Evolutionary conservation across 2,888 invertebrate genomes (phyloP).

Genomic region (Drosophila conformis): DNA sequence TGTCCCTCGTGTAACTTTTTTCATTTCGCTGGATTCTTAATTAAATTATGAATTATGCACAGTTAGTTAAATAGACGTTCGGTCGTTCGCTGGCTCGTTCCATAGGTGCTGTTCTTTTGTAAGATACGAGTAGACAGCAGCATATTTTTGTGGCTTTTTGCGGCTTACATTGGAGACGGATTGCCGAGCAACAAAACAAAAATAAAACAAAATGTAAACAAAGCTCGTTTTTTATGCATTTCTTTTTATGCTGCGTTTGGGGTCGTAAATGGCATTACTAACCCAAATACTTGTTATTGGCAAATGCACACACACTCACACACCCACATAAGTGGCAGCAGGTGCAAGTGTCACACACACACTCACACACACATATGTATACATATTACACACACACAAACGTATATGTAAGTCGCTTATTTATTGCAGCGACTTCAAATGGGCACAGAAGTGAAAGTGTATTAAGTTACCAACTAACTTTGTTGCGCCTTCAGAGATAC

Average conservation of each 20-base stretch:
- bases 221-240: conserved; percentile 58
- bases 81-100: conserved; percentile 5
- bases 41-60: conserved; percentile 84
- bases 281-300: conserved; percentile 81
- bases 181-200: conserved; percentile 38
- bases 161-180: conserved; percentile 79
- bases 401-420: conserved; percentile 75
- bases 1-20: conserved; percentile 79
- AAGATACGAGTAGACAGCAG: conserved; percentile 37
- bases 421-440: conserved; percentile 80
- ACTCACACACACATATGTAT: conserved; percentile 9
- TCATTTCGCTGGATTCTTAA: conserved; percentile 83
- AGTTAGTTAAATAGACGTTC: conserved; percentile 83
- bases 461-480: conserved; percentile 67
- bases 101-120: conserved; percentile 22
- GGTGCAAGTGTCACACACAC: conserved; percentile 32
- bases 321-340: conserved; percentile 19
- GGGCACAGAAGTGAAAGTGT: conserved; percentile 81
- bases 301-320: conserved; percentile 33
- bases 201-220: conserved; percentile 56
- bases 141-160: conserved; percentile 43
- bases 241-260: conserved; percentile 62
- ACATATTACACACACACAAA: conserved; percentile 1
- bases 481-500: conserved; percentile 8
- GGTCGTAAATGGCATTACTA: conserved; percentile 82